Percentiles rank a stretch among this genome's conserved stretches.
phyloP scores from a whole-genome alignment of 2,797 vertebrate species.

The Meda fulgida region DNA sequence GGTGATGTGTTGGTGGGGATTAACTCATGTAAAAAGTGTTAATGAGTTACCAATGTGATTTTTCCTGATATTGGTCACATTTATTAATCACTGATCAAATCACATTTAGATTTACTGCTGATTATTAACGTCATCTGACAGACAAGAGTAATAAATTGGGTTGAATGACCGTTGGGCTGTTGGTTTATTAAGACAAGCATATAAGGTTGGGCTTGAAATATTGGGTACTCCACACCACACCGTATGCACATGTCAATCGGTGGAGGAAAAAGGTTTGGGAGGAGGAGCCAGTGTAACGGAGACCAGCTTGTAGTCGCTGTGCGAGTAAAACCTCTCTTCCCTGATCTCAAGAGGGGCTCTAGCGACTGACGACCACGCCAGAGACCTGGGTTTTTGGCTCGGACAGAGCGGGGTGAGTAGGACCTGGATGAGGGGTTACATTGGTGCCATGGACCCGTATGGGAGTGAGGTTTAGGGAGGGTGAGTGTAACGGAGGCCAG shows the following conservation, averaged over 20 bases:
- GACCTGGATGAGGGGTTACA: too few species aligned
- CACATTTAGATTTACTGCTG: background rate
- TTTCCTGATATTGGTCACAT: background rate
- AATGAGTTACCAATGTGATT: background rate
- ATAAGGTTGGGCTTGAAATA: background rate
- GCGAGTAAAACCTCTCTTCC: too few species aligned
- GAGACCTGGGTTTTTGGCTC: too few species aligned
- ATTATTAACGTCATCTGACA: background rate
- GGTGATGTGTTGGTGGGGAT: background rate
- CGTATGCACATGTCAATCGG: background rate
- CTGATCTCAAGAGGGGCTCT: too few species aligned
- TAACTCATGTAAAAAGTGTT: background rate
- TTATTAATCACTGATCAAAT: background rate
- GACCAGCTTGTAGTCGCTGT: too few species aligned
- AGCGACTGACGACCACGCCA: too few species aligned
- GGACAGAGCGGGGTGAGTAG: too few species aligned
- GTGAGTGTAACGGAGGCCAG: too few species aligned
- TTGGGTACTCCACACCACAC: background rate
- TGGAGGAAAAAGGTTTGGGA: background rate
- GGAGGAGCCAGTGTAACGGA: background rate
- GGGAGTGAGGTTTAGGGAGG: too few species aligned
- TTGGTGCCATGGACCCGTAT: too few species aligned
- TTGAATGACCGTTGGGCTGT: conserved; percentile 64
- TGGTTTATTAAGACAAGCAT: conserved; percentile 32
- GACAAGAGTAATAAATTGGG: conserved; percentile 56